Evolutionary conservation across 1,140 invertebrate genomes (phyloP), one percentile per base, ranked within the genome.

Genomic region (Drosophila bifasciata): DNA sequence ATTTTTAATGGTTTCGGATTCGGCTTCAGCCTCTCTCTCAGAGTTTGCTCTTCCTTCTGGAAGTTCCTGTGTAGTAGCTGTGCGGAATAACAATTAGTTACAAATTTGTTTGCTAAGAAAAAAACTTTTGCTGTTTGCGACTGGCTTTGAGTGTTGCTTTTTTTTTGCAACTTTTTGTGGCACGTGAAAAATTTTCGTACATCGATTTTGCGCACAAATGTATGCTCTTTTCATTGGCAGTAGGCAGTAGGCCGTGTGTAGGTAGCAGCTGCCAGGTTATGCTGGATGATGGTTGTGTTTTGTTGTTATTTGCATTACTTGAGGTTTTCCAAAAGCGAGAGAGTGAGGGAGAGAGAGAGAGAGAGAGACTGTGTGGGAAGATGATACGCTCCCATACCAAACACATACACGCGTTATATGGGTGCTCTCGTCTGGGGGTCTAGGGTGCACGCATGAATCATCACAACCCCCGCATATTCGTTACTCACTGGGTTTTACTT

Each of bases 271-370:
- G 73, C 67, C 58, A 76, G 74, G 56, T 63, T 70, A 45, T 69
- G 60, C 45, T 36, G 13, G 32, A 36, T 62, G 58, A 56, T 50
- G 69, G 49, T 56, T 73, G 51, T 40, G 43, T 81, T 61, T 79
- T 86, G 83, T 86, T 86, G 74, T 83, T 83, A 78, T 88, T 86
- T 75, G 72, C 69, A 64, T 86, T 83, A 71, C 64, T 75, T 66
- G 46, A 32, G 56, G 32, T 17, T 16, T 17, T 16, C 21, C 23
- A 36, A 62, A 23, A 53, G 62, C 59, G 45, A 46, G 49, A 50
- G 43, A 9, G 32, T 49, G 21, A 48, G 46, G 45, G n/a, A 55
- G 16, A 50, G 52, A 43, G 8, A 17, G 21, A 36, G 19, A 56
- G 23, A 44, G 25, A 40, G n/a, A n/a, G n/a, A n/a, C n/a, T n/a